Evolutionary conservation across 2,113 vertebrate species (phyloP).

Genomic region (Turdus rufiventris): DNA sequence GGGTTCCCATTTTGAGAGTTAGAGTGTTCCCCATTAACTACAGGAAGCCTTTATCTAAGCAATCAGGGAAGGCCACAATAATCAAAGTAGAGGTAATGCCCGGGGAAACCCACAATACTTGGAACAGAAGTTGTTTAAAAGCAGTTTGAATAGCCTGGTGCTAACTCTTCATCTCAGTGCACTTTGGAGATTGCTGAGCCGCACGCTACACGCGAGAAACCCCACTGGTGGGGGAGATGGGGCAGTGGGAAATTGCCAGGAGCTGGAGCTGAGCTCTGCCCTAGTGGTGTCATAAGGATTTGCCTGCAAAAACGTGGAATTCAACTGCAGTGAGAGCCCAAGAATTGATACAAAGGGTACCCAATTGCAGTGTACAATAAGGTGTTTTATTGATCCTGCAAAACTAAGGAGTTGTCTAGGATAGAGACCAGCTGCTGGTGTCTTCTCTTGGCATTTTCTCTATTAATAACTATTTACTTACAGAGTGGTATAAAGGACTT

Average conservation of each 20-base stretch:
- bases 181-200: neutral
- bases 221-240: neutral
- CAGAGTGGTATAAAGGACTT: neutral
- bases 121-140: neutral
- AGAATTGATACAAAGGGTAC: neutral
- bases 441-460: neutral
- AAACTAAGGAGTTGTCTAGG: neutral
- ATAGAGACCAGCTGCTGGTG: neutral
- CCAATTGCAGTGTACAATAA: accelerated
- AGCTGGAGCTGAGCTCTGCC: neutral
- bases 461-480: neutral
- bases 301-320: neutral
- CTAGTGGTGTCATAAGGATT: neutral
- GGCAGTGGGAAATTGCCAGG: neutral
- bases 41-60: conserved; percentile 18
- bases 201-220: neutral
- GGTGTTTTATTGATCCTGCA: neutral
- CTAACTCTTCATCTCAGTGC: neutral
- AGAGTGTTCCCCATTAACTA: neutral
- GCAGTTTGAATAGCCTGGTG: neutral
- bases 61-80: neutral
- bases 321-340: neutral
- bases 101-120: neutral
- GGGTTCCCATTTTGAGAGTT: neutral
- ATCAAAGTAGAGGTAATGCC: neutral